Percentiles rank a stretch among this genome's conserved stretches.
These are phyloP conservation scores for Paramisgurnus dabryanus DNA, from an alignment of 2,113 vertebrate genomes.

Conservation along the genomic window DNA sequence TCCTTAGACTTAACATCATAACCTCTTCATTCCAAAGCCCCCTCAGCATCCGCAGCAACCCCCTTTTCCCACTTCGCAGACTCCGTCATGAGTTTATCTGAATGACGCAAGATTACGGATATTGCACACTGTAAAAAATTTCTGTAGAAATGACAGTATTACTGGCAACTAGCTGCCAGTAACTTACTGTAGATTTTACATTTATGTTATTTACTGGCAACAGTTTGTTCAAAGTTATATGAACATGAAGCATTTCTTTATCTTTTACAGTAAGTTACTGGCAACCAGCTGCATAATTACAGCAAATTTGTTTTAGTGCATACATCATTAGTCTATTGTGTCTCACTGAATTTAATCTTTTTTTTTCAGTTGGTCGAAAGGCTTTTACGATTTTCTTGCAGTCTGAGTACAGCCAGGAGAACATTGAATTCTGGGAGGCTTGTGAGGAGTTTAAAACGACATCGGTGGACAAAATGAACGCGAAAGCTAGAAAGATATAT, in stretches of 20 bases:
- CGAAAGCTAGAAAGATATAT: slow-evolving; percentile 85
- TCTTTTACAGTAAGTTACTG: no score
- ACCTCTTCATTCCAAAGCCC: slow-evolving; percentile 60
- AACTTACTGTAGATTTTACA: no score
- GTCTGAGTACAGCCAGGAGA: slow-evolving; percentile 91
- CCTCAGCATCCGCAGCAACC: slow-evolving; percentile 1
- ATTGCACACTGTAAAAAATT: no score
- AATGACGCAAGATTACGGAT: background rate
- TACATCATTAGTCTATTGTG: no score
- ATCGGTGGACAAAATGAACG: slow-evolving; percentile 69
- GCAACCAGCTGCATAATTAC: no score
- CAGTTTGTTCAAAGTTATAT: no score
- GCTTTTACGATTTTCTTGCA: slow-evolving; percentile 85
- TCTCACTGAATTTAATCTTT: slow-evolving; percentile 25
- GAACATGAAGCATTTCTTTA: no score
- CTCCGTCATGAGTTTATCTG: background rate
- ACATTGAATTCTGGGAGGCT: slow-evolving; percentile 88
- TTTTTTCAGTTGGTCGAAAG: slow-evolving; percentile 76
- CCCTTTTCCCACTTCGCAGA: background rate
- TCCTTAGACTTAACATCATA: slow-evolving; percentile 48
- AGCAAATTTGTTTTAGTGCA: no score
- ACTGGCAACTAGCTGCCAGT: no score
- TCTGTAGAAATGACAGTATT: no score
- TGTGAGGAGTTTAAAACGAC: slow-evolving; percentile 89
- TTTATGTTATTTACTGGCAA: no score